Conservation (phyloP, 2,113 vertebrate genomes). For the Brienomyrus brachyistius region DNA sequence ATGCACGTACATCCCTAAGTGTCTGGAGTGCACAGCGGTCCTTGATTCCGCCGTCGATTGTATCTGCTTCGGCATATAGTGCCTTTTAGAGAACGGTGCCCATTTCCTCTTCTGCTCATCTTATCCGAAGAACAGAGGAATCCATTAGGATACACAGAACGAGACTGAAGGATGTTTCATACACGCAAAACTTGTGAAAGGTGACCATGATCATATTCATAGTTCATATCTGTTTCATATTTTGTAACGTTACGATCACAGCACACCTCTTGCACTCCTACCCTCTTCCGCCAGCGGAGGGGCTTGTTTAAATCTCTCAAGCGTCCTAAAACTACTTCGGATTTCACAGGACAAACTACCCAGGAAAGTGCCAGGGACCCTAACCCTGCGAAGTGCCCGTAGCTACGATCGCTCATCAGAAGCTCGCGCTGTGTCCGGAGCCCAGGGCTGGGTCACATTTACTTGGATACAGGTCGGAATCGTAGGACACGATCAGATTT, state of each 20-base stretch:
- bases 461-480: not conserved
- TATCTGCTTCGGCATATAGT: constrained; percentile 48
- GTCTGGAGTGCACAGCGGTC: not conserved
- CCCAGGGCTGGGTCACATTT: not conserved
- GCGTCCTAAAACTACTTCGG: constrained; percentile 55
- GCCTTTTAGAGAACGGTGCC: constrained; percentile 53
- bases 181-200: not conserved
- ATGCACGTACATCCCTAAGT: not conserved
- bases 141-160: not conserved
- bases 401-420: not conserved
- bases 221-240: not conserved
- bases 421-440: not conserved
- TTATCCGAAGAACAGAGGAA: not conserved
- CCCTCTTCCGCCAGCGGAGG: not conserved
- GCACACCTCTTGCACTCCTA: not conserved
- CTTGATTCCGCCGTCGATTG: not conserved
- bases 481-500: not conserved
- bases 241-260: not conserved
- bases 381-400: not conserved
- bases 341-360: constrained; percentile 44
- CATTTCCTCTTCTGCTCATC: constrained; percentile 27
- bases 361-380: not conserved
- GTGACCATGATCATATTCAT: not conserved
- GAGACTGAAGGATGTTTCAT: not conserved
- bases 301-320: constrained; percentile 15